These are phyloP conservation scores for Muscicapa comitata DNA, from an alignment of 2,797 vertebrate species.

Conservation along the genomic window DNA sequence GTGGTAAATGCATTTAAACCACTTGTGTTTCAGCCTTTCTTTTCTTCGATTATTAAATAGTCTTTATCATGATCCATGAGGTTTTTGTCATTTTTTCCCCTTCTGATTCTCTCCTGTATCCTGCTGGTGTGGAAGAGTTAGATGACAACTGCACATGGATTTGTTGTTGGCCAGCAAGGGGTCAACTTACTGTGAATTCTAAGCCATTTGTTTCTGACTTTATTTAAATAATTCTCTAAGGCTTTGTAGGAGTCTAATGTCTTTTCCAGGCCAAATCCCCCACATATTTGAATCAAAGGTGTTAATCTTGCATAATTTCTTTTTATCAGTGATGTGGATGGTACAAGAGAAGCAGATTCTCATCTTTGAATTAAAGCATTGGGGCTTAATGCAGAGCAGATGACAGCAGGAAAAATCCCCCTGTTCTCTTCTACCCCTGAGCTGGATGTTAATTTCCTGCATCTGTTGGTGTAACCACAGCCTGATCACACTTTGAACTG, in stretches of 20 bases:
- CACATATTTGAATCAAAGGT: not conserved
- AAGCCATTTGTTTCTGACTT: not conserved
- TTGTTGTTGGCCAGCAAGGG: not conserved
- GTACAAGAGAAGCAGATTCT: not conserved
- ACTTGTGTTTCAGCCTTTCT: not conserved
- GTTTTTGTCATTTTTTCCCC: not conserved
- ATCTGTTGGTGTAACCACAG: not conserved
- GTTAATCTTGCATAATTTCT: not conserved
- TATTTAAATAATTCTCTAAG: not conserved
- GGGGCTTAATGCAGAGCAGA: not conserved
- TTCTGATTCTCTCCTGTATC: not conserved
- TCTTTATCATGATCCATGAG: not conserved
- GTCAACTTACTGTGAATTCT: not conserved
- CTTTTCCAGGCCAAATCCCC: not conserved
- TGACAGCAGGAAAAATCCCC: not conserved
- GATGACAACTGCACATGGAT: accelerated
- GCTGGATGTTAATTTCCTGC: constrained; percentile 3
- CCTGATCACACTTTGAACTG: not conserved
- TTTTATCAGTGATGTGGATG: not conserved
- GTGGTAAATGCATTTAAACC: not conserved
- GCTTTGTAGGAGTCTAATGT: not conserved
- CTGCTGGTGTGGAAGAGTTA: not conserved
- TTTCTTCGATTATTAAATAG: not conserved
- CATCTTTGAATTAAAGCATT: not conserved
- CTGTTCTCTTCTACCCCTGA: not conserved